Base-by-base conservation (phyloP, 2,797 vertebrate species). In the Acanthiza pusilla region DNA sequence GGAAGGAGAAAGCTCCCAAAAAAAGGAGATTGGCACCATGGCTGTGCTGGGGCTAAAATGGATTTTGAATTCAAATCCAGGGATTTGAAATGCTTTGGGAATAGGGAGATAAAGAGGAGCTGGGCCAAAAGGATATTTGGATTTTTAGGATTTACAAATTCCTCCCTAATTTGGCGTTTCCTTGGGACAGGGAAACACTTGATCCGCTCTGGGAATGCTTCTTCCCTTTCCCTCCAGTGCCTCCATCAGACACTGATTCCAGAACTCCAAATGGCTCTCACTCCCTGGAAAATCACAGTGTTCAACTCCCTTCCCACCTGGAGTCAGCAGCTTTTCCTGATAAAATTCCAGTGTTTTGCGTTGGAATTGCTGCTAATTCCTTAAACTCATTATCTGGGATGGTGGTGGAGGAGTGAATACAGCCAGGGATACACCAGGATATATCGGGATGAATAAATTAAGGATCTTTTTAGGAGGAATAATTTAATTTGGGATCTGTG, bases 1-100 rank as follows among this genome's bases (percentile, higher is more conserved):
- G 54, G 78, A 30, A 47, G 50, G 67, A 65, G 92, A 91, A 90
- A 87, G 85, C 89, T 81, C 88, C 86, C 27, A 7, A 72, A 92
- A 85, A 66, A 77, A 73, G 27, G 82, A 75, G 89, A 82, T 45
- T 92, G 92, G 85, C 89, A 90, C 70, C 5, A 5, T 95, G 91
- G 94, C 91, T 96, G 76, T 32, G 85, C 85, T 89, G 91, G 67
- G 85, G 82, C 89, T 92, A 66, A 85, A 96, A 94, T 92, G 89
- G 81, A 80, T 93, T 96, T 96, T 96, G 96, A 96, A 96, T 97
- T 97, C 95, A 96, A 93, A 85, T 32, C 60, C 73, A 77, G 2
- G 7, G 43, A 70, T 70, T 83, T 74, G 67, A 60, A 65, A 83
- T 54, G 71, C 85, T 78, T 91, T 71, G 42, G 57, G 78, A 88